Base-by-base conservation (phyloP, 2,888 invertebrate genomes). In the Hirtodrosophila histrioides region DNA sequence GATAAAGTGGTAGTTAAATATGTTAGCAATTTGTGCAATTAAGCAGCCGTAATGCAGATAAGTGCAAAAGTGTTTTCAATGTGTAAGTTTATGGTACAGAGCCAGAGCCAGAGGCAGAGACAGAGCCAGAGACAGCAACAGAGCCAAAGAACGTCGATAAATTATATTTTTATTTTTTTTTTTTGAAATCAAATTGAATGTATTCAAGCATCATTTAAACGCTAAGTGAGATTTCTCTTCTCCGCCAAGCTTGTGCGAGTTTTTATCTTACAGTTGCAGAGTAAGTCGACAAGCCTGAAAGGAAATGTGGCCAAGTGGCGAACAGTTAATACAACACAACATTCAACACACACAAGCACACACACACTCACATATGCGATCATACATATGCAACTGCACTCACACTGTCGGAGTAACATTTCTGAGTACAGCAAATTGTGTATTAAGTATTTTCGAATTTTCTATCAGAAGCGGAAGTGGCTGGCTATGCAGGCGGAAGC, bases 361-460 rank as follows among this genome's bases (percentile, higher is more conserved):
- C 31, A 41, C 50, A 55, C 46, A 49, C 37, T 17, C 44, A 37
- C 55, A 35, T 24, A 29, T 49, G 36, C 29, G 31, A 45, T 46
- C 31, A 51, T 12, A 23, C n/a, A 12, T 17, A 33, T 49, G 44
- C 40, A 49, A 23, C 10, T 48, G 40, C 56, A 43, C 17, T 33
- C 2, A 66, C 27, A 55, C 62, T 62, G 72, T 58, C 50, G 57
- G 62, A 67, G 70, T 63, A 75, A 61, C 69, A 81, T 81, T 76
- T 65, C 49, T 43, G 40, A 68, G 40, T 44, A 49, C 58, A 64
- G 65, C 75, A 85, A 85, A 85, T 83, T 82, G 82, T 72, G 82
- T 77, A 85, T 82, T 82, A 83, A 85, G 86, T 77, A 82, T 83
- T 83, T 81, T 66, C 75, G 65, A 78, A 70, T 70, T 75, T 75